Evolutionary conservation across 2,888 invertebrate genomes (phyloP), one percentile per base, ranked within the genome.

Genomic region (Tubulanus polymorphus): DNA sequence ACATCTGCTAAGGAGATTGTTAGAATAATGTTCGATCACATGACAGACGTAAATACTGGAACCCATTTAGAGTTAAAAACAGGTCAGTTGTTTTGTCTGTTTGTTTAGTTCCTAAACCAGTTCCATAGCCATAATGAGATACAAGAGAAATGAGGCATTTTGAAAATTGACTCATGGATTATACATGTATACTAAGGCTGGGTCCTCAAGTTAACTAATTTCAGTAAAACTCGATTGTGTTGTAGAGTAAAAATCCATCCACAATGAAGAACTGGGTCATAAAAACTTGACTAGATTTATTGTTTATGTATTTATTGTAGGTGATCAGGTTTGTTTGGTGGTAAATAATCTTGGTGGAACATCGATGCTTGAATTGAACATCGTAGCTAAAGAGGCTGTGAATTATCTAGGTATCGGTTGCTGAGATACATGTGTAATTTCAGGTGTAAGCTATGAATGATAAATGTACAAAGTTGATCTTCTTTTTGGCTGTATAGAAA

Each of bases 291-390:
- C n/a, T 15, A 18, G 61, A 63, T 47, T 68, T 27, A 26, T 18
- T 1, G 28, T 18, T 29, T 15, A 48, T 20, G 23, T 37, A 41
- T 54, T 37, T 51, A 8, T 59, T 51, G n/a, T 53, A 75, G 76
- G 73, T 53, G 73, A 74, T 53, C 63, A 60, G 29, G 84, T 89
- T 1, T 87, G 85, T 0, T 82, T 87, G 8, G 81, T 91, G 66
- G 76, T 93, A 3, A 90, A 91, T 79, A 93, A 92, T 75, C 81
- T 90, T 52, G 91, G 91, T 27, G 85, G 85, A 1, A 83, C 88
- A 0, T 87, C 88, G 1, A 84, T 87, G 59, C 72, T 91, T 55
- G 91, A 93, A 73, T 85, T 89, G 81, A 86, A 86, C 63, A 85
- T 90, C 49, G 81, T 89, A 10, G 84, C 85, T 50, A 83, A 83